Percentiles rank a stretch among this genome's conserved stretches.
phyloP scores from a whole-genome alignment of 2,113 vertebrate species.

The Pituophis catenifer region DNA sequence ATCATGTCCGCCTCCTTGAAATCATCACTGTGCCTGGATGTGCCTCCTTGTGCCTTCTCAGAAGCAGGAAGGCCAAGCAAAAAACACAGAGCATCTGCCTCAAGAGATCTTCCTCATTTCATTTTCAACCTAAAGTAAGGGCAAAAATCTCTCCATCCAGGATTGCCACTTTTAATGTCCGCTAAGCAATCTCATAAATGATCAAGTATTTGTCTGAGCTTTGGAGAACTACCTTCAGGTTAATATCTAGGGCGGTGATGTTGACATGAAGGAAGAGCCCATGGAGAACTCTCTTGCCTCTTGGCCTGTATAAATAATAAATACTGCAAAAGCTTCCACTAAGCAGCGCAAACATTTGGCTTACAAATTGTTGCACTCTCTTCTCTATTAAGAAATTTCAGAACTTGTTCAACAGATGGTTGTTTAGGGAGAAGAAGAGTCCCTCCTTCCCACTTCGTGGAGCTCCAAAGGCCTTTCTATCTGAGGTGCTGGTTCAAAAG shows the following conservation, averaged over 20 bases:
- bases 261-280: slow-evolving; percentile 22
- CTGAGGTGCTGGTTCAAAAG: slow-evolving; percentile 8
- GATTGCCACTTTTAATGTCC: neutral
- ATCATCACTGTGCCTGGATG: neutral
- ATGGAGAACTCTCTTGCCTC: neutral
- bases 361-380: slow-evolving; percentile 1
- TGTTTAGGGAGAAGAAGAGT: slow-evolving; percentile 11
- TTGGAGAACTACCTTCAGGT: neutral
- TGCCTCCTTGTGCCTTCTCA: neutral
- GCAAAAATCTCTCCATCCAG: neutral
- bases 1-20: neutral
- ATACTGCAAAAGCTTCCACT: neutral
- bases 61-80: neutral
- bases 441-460: slow-evolving; percentile 12
- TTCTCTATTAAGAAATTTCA: neutral
- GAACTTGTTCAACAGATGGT: neutral
- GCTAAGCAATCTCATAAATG: neutral
- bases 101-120: neutral
- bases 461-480: slow-evolving; percentile 23
- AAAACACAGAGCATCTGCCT: neutral
- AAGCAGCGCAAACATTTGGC: neutral
- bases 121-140: neutral
- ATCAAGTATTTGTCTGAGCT: neutral
- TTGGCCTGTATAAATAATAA: slow-evolving; percentile 22
- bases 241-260: slow-evolving; percentile 27